A percentile compares a stretch with the other conserved stretches of the same genome.
Evolutionary conservation across 2,888 invertebrate species (phyloP).

Genomic region (Stictocephala bisonia): DNA sequence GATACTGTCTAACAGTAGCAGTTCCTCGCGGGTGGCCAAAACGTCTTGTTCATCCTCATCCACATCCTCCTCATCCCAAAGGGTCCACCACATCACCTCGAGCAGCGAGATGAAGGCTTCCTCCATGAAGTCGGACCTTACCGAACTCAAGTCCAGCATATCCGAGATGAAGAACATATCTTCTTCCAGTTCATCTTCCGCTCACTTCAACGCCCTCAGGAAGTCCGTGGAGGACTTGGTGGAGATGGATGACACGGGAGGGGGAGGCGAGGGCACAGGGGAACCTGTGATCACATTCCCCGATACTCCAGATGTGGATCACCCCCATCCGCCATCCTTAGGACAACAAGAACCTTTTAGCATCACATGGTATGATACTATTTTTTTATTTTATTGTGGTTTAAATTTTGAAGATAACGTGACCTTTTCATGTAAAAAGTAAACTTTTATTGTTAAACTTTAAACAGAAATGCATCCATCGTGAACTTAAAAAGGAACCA

Average conservation of each 20-base stretch:
- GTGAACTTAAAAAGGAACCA: no score
- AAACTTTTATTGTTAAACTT: no score
- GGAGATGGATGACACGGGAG: conserved; percentile 60
- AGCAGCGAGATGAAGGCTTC: conserved; percentile 81
- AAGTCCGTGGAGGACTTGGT: conserved; percentile 57
- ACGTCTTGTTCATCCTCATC: conserved; percentile 67
- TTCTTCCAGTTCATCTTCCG: conserved; percentile 50
- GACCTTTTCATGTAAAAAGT: no score
- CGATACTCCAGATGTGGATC: conserved; percentile 71
- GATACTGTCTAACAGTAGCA: conserved; percentile 57
- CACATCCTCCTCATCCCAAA: conserved; percentile 64
- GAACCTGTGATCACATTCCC: conserved; percentile 84
- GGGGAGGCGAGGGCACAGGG: conserved; percentile 52
- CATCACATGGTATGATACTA: no score
- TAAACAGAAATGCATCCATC: no score
- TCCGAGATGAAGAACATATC: conserved; percentile 86
- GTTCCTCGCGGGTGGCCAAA: conserved; percentile 68
- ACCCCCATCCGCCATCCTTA: no score
- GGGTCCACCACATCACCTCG: conserved; percentile 68
- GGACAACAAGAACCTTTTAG: no score
- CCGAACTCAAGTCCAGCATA: conserved; percentile 84
- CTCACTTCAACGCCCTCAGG: conserved; percentile 49
- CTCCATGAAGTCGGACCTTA: conserved; percentile 77
- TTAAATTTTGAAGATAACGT: no score
- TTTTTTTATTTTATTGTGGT: no score